Conservation (phyloP, 2,888 invertebrate genomes). For the Achlya flavicornis region DNA sequence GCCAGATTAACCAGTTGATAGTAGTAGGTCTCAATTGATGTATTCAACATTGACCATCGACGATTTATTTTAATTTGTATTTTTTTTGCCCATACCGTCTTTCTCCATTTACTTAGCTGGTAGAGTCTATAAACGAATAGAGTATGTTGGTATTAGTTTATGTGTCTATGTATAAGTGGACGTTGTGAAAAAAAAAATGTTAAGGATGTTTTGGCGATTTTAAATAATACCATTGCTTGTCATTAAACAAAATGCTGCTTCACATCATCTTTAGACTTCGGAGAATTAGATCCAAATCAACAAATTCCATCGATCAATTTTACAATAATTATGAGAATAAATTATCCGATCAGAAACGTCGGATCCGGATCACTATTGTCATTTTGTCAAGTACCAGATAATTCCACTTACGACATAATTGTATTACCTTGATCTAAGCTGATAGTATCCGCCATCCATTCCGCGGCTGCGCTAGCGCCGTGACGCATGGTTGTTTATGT, state of each 20-base stretch:
- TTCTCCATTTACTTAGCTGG: too few species aligned
- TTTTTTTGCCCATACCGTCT: too few species aligned
- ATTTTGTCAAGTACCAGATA: conserved; percentile 38
- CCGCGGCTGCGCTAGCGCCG: conserved; percentile 34
- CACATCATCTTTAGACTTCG: background rate
- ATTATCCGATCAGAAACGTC: conserved; percentile 17
- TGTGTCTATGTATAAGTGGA: too few species aligned
- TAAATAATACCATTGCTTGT: background rate
- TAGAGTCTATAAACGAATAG: too few species aligned
- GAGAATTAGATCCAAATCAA: background rate
- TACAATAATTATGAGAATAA: conserved; percentile 8
- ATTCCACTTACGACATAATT: conserved; percentile 35
- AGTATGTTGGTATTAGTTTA: too few species aligned
- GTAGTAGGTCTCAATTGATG: too few species aligned
- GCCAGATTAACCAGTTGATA: too few species aligned
- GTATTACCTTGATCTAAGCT: conserved; percentile 44
- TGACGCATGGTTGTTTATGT: conserved; percentile 54
- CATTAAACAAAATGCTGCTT: background rate
- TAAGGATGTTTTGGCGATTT: background rate
- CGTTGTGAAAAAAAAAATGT: too few species aligned
- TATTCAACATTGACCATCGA: too few species aligned
- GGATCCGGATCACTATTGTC: conserved; percentile 23
- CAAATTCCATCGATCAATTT: conserved; percentile 1
- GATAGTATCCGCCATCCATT: conserved; percentile 47
- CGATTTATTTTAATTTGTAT: too few species aligned